Base-by-base conservation (phyloP, 2,113 vertebrate genomes). In the Candoia aspera region DNA sequence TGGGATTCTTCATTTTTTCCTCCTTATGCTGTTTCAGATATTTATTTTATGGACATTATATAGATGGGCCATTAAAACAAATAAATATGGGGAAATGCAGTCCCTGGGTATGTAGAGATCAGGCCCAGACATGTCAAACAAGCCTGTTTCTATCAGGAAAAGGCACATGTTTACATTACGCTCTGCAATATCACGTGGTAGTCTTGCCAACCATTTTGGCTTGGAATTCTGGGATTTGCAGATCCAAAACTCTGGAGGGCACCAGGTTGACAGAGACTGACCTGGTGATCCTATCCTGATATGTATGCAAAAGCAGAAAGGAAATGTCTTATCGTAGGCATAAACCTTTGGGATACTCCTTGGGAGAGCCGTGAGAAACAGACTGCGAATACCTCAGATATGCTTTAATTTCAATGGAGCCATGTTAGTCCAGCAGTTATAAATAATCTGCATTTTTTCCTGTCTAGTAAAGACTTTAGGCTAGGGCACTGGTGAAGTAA, bases 321-420 rank as follows among this genome's bases (percentile, higher is more conserved):
- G 0, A 92, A 84, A 37, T 0, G 49, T 64, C 37, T 92, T 91
- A 42, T 89, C 37, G 54, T 37, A 94, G 93, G 23, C 0, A 89
- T 53, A 93, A 90, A 49, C 68, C 57, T 88, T 92, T 68, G 89
- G 23, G 24, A 93, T 55, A 91, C 33, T 79, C 54, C 88, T 92
- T 53, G 84, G n/a, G 29, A 93, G 37, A 91, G 54, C 15, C 68
- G 53, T 91, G 83, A 86, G 49, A 87, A 86, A 92, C 59, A 91
- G 87, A 86, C 12, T 57, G 58, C 58, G 93, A 58, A 88, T 93
- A 95, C 84, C 55, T 86, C 73, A 93, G 64, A 91, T 59, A 59
- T 2, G 53, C 13, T 93, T 19, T 60, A 73, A 8, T 92, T 88
- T 79, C 57, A 26, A 0, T 0, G n/a, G 17, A 95, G 88, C 33